phyloP scores from a whole-genome alignment of 2,113 vertebrate genomes.

The Cyprinodon brontotheroides region DNA sequence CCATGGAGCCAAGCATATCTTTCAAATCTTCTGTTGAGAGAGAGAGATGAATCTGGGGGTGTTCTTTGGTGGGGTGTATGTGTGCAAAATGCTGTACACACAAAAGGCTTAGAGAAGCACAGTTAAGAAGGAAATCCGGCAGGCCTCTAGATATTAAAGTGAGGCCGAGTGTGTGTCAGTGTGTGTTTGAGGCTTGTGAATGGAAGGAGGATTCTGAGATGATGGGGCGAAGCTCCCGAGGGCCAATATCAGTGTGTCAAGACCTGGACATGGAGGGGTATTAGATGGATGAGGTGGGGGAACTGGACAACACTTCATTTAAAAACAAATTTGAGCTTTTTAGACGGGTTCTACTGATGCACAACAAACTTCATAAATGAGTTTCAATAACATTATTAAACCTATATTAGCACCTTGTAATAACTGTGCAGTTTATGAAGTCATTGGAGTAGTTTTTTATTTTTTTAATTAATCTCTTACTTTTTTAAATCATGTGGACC shows the following conservation, averaged over 20 bases:
- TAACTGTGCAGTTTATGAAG: neutral
- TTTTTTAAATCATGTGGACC: too few relatives aligned
- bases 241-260: constrained; percentile 30
- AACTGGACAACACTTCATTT: constrained; percentile 24
- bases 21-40: constrained; percentile 17
- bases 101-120: constrained; percentile 47
- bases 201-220: constrained; percentile 9
- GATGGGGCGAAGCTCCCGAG: constrained; percentile 10
- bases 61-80: neutral
- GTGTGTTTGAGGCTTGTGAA: constrained; percentile 25
- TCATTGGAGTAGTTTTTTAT: neutral
- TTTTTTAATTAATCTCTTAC: too few relatives aligned
- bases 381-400: neutral
- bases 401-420: neutral
- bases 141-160: constrained; percentile 29
- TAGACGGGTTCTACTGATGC: constrained; percentile 15
- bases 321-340: constrained; percentile 39
- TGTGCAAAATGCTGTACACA: constrained; percentile 15
- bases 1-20: constrained; percentile 55
- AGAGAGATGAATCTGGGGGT: constrained; percentile 11
- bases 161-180: constrained; percentile 38
- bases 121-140: constrained; percentile 41
- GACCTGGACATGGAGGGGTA: constrained; percentile 31
- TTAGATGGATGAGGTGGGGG: constrained; percentile 42
- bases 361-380: constrained; percentile 22